phyloP scores from a whole-genome alignment of 2,113 vertebrate genomes.

The Carassius carassius region DNA sequence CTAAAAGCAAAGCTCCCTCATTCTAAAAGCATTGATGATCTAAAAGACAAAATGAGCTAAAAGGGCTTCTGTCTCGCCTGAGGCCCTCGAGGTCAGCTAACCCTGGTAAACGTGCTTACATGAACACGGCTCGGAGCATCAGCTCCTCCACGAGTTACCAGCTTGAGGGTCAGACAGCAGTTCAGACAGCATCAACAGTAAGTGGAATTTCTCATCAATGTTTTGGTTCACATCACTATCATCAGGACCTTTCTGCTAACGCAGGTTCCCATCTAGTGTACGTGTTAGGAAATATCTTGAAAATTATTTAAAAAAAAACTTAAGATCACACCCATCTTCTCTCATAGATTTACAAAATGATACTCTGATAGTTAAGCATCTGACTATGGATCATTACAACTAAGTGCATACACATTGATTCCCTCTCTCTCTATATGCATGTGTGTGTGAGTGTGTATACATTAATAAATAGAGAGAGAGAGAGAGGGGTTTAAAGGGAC shows the following conservation, averaged over 20 bases:
- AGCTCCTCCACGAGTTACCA: background rate
- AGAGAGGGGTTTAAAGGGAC: constrained; percentile 38
- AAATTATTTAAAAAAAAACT: constrained; percentile 16
- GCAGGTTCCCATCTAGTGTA: constrained; percentile 18
- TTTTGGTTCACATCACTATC: constrained; percentile 22
- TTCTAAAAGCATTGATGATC: background rate
- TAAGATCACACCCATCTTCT: background rate
- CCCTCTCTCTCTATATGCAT: background rate
- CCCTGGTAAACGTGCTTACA: background rate
- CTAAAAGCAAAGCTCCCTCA: background rate
- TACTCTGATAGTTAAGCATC: background rate
- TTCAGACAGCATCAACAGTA: background rate
- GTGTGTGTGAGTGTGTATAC: too few species aligned
- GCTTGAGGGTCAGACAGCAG: background rate
- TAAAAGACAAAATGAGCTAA: background rate
- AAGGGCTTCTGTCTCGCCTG: background rate
- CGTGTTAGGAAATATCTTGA: background rate
- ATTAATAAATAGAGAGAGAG: constrained; percentile 10
- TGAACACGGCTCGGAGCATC: too few species aligned
- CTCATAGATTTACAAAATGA: constrained; percentile 8
- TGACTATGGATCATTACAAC: background rate
- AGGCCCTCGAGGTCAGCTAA: background rate
- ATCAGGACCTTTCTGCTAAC: background rate
- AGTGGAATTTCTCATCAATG: background rate
- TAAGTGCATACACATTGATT: background rate